Evolutionary conservation across 2,888 invertebrate species (phyloP), one percentile per base, ranked within the genome.

Genomic region (Meandrusa payeni): DNA sequence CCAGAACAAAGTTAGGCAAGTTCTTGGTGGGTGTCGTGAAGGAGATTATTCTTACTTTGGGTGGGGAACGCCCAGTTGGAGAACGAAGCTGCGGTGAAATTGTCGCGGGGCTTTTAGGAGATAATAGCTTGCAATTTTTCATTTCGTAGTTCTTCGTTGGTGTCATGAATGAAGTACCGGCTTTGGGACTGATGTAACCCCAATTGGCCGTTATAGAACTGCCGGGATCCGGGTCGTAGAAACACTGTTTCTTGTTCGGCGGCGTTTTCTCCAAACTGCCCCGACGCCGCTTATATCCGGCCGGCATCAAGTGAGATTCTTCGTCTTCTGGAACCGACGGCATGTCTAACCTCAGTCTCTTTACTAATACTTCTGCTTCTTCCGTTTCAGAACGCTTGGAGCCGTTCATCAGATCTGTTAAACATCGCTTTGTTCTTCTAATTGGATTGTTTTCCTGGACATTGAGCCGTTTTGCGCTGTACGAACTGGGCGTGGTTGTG

Each of bases 1-100:
- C 91, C 6, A 92, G 54, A 0, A 94, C 94, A 58, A 89, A 95
- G 76, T 95, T 93, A 0, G 95, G 95, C 47, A 95, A 70, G 66
- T 94, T 91, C 7, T 89, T 86, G 0, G 93, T 93, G 0, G 93
- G 93, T 1, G 93, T 91, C 32, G 59, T 48, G 46, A 74, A 62
- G 53, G 74, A 48, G 50, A 72, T 47, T 52, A 69, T 50, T 24
- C 73, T 60, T 0, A 65, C 51, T 49, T 73, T 69, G 2, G 49
- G 50, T 0, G 74, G 76, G 1, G 68, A 64, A 13, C 57, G 63
- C 39, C 61, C 55, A n/a, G 58, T 47, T 0, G 75, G 69, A 0
- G 69, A 65, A n/a, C 57, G 44, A 9, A 54, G 53, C 6, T 46
- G 50, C 6, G 65, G 64, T 1, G 69, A 68, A n/a, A 68, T 44